These are phyloP conservation scores for Venustaconcha ellipsiformis DNA, from an alignment of 1,140 invertebrate genomes.

Conservation along the genomic window DNA sequence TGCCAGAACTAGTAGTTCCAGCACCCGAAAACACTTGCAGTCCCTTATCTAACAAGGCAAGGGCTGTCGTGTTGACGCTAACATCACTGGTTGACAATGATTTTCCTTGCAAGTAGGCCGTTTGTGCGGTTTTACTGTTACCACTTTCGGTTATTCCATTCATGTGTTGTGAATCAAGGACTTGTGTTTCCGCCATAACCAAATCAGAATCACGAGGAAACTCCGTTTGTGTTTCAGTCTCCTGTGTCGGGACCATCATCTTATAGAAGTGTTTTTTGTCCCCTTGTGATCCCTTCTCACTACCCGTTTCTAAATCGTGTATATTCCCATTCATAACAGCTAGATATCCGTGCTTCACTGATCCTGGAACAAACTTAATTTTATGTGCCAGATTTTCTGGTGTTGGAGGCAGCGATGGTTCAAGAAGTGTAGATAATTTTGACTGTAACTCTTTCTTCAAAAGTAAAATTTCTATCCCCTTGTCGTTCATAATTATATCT, in stretches of 20 bases:
- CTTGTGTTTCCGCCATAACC: not conserved
- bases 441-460: constrained; percentile 65
- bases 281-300: no score
- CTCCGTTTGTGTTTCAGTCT: not conserved
- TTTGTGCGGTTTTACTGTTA: not conserved
- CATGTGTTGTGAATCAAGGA: no score
- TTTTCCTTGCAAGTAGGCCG: not conserved
- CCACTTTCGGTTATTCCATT: constrained; percentile 6
- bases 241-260: not conserved
- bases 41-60: constrained; percentile 8
- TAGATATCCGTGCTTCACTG: constrained; percentile 52
- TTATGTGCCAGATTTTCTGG: constrained; percentile 41
- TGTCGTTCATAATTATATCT: constrained; percentile 65
- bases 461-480: constrained; percentile 67
- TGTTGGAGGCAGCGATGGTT: constrained; percentile 40
- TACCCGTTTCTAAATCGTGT: no score
- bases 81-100: not conserved
- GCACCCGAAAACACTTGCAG: constrained; percentile 24
- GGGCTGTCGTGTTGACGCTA: not conserved
- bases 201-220: not conserved
- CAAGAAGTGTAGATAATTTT: constrained; percentile 57
- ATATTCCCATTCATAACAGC: constrained; percentile 1
- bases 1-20: constrained; percentile 18
- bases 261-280: no score
- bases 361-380: constrained; percentile 57